Evolutionary conservation across 2,113 vertebrate species (phyloP), one percentile per base, ranked within the genome.

Genomic region (Aramus guarauna): DNA sequence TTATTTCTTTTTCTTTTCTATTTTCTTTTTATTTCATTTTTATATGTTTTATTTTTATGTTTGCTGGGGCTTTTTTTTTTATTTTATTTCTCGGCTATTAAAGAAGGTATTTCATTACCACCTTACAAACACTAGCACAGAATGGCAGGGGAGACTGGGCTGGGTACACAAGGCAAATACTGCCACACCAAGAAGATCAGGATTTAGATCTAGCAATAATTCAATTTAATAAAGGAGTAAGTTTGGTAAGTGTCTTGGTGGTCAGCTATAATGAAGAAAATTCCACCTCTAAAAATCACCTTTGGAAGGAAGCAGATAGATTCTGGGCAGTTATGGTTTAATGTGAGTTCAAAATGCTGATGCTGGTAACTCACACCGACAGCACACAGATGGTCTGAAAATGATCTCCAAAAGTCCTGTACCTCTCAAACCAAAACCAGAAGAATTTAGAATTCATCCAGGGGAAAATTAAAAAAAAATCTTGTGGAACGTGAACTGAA

Each of bases 11-110:
- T 87, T 85, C 71, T 90, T 88, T 85, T 58, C 69, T 50, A 18
- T 75, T 94, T 90, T 47, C 23, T 72, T 91, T 86, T 89, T 83
- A 91, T 82, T 91, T 76, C 63, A 34, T 73, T 60, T 64, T 90
- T 50, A 90, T 64, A 23, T n/a, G 29, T 73, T 94, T 91, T 82
- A 71, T 37, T 87, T 32, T 45, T 85, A 43, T 9, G 29, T 7
- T 23, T 73, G 52, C 52, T 53, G 29, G 27, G 52, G 50, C 24
- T 92, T 79, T 36, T 79, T 67, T 64, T 59, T 39, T 45, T 66
- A n/a, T n/a, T 60, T 69, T 64, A 80, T 92, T 69, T 91, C 85
- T 71, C 23, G 21, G 90, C 52, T 92, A 52, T 27, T 47, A 39
- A 55, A 72, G 80, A 83, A 78, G 47, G 16, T 66, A 62, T 66